A percentile compares a stretch with the other conserved stretches of the same genome.
phyloP scores from a whole-genome alignment of 2,797 vertebrate species.

The Syngnathus acus region DNA sequence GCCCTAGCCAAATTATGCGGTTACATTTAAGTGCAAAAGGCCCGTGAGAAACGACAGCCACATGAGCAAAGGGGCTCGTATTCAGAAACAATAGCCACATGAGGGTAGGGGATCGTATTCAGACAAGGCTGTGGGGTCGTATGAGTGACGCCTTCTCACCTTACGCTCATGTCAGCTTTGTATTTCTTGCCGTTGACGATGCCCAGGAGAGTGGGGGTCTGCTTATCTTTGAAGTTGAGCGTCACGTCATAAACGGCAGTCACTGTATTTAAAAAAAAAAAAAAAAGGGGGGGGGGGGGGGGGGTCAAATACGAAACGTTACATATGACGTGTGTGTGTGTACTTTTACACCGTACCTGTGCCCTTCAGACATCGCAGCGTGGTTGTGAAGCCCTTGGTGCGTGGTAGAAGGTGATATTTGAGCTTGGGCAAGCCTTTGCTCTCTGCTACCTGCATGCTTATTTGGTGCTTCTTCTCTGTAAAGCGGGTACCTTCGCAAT shows the following conservation, averaged over 20 bases:
- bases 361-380: slow-evolving; percentile 90
- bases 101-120: not conserved
- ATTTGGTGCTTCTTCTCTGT: slow-evolving; percentile 95
- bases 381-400: slow-evolving; percentile 97
- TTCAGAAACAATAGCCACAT: not conserved
- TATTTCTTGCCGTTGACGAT: slow-evolving; percentile 94
- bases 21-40: not conserved
- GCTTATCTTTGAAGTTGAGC: slow-evolving; percentile 93
- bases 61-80: too few species aligned
- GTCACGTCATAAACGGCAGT: slow-evolving; percentile 94
- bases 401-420: slow-evolving; percentile 94
- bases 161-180: slow-evolving; percentile 89
- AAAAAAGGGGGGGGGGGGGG: too few species aligned
- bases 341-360: slow-evolving; percentile 71
- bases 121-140: not conserved
- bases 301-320: not conserved
- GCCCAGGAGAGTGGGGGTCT: slow-evolving; percentile 89
- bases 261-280: slow-evolving; percentile 59
- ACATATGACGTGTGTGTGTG: not conserved
- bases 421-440: slow-evolving; percentile 89
- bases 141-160: slow-evolving; percentile 62
- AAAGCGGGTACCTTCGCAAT: slow-evolving; percentile 97
- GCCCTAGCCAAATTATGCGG: not conserved
- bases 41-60: not conserved
- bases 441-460: slow-evolving; percentile 96